phyloP scores from a whole-genome alignment of 2,113 vertebrate genomes.

The Sylvilagus bachmani region DNA sequence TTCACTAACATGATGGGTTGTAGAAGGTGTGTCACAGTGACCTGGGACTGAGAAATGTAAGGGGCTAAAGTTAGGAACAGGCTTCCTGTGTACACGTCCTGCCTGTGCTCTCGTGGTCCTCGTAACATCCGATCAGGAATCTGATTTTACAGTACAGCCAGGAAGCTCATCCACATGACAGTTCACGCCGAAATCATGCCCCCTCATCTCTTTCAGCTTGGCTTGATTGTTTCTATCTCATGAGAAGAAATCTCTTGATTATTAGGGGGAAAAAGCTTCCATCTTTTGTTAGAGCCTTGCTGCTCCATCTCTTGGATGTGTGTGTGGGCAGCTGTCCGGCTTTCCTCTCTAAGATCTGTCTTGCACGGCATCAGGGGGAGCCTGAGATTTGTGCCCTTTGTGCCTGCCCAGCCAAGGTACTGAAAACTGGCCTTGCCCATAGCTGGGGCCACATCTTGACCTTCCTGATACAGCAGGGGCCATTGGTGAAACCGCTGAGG shows the following conservation, averaged over 20 bases:
- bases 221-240: neutral
- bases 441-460: neutral
- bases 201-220: neutral
- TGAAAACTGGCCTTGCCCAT: neutral
- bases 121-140: neutral
- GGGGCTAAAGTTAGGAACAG: neutral
- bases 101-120: rapidly evolving
- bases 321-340: neutral
- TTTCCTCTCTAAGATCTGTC: neutral
- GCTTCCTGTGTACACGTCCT: rapidly evolving
- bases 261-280: neutral
- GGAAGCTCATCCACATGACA: rapidly evolving
- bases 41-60: neutral
- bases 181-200: neutral
- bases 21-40: neutral
- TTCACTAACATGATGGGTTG: neutral
- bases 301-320: neutral
- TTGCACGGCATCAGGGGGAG: neutral
- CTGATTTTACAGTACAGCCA: rapidly evolving
- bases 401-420: neutral
- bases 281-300: neutral
- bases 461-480: rapidly evolving
- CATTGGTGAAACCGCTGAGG: neutral
- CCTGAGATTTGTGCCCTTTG: neutral
- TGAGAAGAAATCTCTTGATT: neutral